Conservation (phyloP, 2,888 invertebrate species). For the Brachyptera putata region DNA sequence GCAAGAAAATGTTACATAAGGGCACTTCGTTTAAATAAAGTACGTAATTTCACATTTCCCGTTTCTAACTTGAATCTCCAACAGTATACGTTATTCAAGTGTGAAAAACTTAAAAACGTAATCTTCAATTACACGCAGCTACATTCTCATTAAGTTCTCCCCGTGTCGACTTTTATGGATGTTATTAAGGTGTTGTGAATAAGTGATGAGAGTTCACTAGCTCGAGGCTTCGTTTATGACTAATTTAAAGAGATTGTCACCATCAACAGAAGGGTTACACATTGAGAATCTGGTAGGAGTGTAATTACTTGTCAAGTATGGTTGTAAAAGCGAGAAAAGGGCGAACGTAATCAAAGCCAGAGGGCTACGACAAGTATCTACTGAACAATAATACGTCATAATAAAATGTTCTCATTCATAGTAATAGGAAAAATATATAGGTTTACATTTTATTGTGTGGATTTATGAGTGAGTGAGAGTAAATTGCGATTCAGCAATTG, state of each 20-base stretch:
- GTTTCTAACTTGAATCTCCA: background rate
- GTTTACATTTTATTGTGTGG: too few relatives aligned
- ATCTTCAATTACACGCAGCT: slow-evolving; percentile 16
- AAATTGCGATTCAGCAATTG: too few relatives aligned
- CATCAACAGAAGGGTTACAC: slow-evolving; percentile 9
- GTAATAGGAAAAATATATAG: too few relatives aligned
- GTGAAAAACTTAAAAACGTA: slow-evolving; percentile 4
- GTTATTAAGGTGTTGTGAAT: slow-evolving; percentile 3
- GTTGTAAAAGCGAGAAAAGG: background rate
- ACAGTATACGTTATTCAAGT: background rate
- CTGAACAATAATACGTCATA: too few relatives aligned
- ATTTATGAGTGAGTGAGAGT: too few relatives aligned
- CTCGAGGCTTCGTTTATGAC: slow-evolving; percentile 11
- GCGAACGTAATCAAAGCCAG: background rate
- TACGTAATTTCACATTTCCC: background rate
- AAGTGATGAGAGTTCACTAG: slow-evolving; percentile 17
- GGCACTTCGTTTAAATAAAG: background rate
- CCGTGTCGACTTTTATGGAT: slow-evolving; percentile 9
- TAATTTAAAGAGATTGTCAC: slow-evolving; percentile 23
- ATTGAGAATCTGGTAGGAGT: background rate
- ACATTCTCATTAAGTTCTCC: slow-evolving; percentile 17
- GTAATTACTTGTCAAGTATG: background rate
- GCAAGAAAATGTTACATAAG: too few relatives aligned
- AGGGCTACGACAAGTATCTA: background rate
- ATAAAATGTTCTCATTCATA: too few relatives aligned